These are phyloP conservation scores for Melitaea athalia DNA, from an alignment of 2,888 invertebrate species.

Conservation along the genomic window DNA sequence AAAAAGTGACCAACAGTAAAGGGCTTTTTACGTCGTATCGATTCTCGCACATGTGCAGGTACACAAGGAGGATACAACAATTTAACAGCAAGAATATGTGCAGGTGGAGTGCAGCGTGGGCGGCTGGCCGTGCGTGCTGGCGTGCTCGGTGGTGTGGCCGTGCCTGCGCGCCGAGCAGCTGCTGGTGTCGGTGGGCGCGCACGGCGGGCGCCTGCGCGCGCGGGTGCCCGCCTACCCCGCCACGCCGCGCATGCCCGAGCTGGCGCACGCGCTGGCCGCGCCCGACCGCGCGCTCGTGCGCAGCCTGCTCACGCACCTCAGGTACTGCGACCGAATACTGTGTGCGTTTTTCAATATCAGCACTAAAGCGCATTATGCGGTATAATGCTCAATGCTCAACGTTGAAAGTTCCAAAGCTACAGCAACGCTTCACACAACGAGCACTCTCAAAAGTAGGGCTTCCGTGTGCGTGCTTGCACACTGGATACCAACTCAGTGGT, in stretches of 20 bases:
- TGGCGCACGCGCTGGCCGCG: constrained; percentile 87
- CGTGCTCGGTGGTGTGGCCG: constrained; percentile 93
- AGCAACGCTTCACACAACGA: too few relatives aligned
- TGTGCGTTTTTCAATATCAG: too few relatives aligned
- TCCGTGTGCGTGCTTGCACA: too few relatives aligned
- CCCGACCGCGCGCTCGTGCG: constrained; percentile 57
- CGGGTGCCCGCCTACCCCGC: constrained; percentile 95
- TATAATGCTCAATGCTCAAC: too few relatives aligned
- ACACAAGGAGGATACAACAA: background rate
- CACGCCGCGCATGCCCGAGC: constrained; percentile 89
- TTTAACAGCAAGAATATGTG: background rate
- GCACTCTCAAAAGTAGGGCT: too few relatives aligned
- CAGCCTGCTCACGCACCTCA: constrained; percentile 74
- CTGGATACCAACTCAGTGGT: too few relatives aligned
- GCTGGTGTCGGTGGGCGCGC: constrained; percentile 95
- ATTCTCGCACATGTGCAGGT: background rate
- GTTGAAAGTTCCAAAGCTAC: too few relatives aligned
- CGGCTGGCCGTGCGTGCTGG: constrained; percentile 96
- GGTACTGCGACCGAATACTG: constrained; percentile 55
- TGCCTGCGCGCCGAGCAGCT: constrained; percentile 96
- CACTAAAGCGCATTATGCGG: too few relatives aligned
- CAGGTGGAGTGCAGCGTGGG: constrained; percentile 89
- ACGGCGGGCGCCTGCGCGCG: constrained; percentile 94
- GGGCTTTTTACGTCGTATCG: too few relatives aligned
- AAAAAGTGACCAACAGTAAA: too few relatives aligned